A percentile compares a stretch with the other conserved stretches of the same genome.
Evolutionary conservation across 2,113 vertebrate genomes (phyloP).

Genomic region (Taurulus bubalis): DNA sequence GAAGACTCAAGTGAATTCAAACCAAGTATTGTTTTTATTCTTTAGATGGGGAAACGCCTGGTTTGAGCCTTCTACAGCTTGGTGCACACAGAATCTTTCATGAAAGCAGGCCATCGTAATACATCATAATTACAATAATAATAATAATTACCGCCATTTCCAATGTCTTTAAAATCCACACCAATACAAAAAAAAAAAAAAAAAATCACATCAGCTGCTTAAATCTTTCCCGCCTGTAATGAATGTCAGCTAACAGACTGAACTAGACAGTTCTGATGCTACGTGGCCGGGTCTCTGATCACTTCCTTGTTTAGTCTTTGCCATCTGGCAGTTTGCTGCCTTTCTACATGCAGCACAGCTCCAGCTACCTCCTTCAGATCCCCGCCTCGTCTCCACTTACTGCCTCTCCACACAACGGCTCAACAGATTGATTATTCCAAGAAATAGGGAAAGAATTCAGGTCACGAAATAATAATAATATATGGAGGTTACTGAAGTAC

Average conservation of each 20-base stretch:
- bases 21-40: neutral
- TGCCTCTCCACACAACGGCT: slow-evolving; percentile 16
- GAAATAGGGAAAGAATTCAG: neutral
- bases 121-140: slow-evolving; percentile 18
- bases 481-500: neutral
- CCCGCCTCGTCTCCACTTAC: slow-evolving; percentile 15
- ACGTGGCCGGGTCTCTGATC: slow-evolving; percentile 41
- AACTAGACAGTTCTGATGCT: slow-evolving; percentile 21
- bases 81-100: slow-evolving; percentile 9
- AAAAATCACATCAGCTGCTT: slow-evolving; percentile 23
- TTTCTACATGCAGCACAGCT: slow-evolving; percentile 26
- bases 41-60: neutral
- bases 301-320: slow-evolving; percentile 47
- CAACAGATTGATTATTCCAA: slow-evolving; percentile 14
- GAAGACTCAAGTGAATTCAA: slow-evolving; percentile 9
- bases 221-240: slow-evolving; percentile 19
- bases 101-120: slow-evolving; percentile 12
- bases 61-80: neutral
- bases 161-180: slow-evolving; percentile 2
- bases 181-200: slow-evolving; percentile 21
- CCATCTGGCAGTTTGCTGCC: slow-evolving; percentile 49
- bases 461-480: neutral
- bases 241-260: slow-evolving; percentile 38
- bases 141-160: slow-evolving; percentile 52
- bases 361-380: slow-evolving; percentile 40